Evolutionary conservation across 2,113 vertebrate species (phyloP).

Genomic region (Salvelinus fontinalis): DNA sequence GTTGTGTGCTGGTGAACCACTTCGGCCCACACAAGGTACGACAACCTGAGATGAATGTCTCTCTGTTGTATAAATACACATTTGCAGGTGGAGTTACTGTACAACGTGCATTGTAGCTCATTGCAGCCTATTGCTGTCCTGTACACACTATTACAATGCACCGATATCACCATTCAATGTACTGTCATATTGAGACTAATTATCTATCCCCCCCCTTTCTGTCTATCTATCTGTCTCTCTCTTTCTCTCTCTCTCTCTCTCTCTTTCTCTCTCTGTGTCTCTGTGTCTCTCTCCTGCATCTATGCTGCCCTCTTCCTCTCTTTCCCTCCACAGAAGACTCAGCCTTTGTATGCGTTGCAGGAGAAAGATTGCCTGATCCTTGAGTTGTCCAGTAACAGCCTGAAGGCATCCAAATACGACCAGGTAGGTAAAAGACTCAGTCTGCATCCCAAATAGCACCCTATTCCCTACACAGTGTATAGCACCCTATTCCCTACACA

Average conservation of each 20-base stretch:
- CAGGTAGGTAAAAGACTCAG: conserved; percentile 70
- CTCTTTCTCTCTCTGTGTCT: neutral
- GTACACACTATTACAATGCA: neutral
- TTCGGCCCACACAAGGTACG: conserved; percentile 23
- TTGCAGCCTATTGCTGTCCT: neutral
- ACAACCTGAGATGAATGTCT: neutral
- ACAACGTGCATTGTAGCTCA: neutral
- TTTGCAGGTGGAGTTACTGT: neutral
- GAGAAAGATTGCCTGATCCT: conserved; percentile 53
- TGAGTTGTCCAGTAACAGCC: conserved; percentile 67
- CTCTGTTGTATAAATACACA: neutral
- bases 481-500: conserved; percentile 36
- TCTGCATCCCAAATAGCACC: too few relatives aligned
- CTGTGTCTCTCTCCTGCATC: neutral
- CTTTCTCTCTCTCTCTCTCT: neutral
- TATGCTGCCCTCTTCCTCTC: neutral
- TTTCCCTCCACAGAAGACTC: conserved; percentile 70
- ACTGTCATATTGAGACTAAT: neutral
- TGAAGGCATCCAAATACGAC: conserved; percentile 64
- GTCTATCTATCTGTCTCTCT: too few relatives aligned
- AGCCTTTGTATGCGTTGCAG: conserved; percentile 75
- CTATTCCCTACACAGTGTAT: conserved; percentile 63
- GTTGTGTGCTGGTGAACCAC: conserved; percentile 34
- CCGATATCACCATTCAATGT: too few relatives aligned
- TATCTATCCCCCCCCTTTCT: too few relatives aligned